Evolutionary conservation across 2,888 invertebrate species (phyloP).

Genomic region (Napeogenes inachia): DNA sequence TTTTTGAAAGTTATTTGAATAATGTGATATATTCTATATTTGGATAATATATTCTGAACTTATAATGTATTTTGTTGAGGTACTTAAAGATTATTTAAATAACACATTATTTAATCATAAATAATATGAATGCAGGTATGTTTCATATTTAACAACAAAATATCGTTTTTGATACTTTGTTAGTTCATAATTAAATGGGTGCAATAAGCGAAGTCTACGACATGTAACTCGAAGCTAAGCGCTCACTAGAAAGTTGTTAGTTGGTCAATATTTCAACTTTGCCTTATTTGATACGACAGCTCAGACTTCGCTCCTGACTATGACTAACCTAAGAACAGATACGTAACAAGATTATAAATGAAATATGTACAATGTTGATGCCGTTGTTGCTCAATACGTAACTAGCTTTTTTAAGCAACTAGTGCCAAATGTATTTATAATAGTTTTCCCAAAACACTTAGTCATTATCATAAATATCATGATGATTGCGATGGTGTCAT

Average conservation of each 20-base stretch:
- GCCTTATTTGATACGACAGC: neutral
- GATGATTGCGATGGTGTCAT: constrained; percentile 57
- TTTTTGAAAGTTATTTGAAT: neutral
- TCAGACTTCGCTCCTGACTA: neutral
- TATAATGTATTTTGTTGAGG: too few relatives aligned
- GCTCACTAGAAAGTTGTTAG: neutral
- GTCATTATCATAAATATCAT: constrained; percentile 47
- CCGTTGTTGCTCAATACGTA: neutral
- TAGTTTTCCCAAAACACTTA: constrained; percentile 52
- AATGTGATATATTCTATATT: too few relatives aligned
- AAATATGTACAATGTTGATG: neutral
- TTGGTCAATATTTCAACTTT: constrained; percentile 2
- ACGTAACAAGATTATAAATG: neutral
- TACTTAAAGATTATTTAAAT: too few relatives aligned
- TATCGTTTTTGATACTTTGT: too few relatives aligned
- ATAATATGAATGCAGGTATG: too few relatives aligned
- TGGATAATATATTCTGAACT: too few relatives aligned
- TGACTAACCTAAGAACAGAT: neutral
- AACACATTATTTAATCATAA: too few relatives aligned
- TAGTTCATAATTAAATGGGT: too few relatives aligned
- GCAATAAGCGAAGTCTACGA: too few relatives aligned
- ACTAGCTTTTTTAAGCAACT: constrained; percentile 27
- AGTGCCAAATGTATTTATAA: constrained; percentile 70
- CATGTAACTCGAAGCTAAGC: neutral
- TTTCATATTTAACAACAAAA: too few relatives aligned